Evolutionary conservation across 1,140 invertebrate genomes (phyloP).

Genomic region (Homarus americanus): DNA sequence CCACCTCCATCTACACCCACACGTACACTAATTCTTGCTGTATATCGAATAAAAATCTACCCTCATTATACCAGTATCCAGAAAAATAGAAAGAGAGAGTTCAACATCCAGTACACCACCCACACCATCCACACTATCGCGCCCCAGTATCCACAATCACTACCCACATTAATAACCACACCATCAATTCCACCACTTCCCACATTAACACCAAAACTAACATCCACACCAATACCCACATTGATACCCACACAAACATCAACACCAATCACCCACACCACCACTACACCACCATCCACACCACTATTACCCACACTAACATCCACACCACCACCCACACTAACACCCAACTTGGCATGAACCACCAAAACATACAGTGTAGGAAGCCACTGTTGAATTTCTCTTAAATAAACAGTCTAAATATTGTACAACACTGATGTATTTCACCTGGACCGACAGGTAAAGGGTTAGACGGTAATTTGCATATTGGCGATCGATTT

Average conservation of each 20-base stretch:
- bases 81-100: no score
- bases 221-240: not conserved
- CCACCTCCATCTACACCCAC: no score
- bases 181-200: not conserved
- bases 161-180: not conserved
- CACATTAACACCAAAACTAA: not conserved
- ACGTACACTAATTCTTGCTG: no score
- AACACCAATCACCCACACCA: not conserved
- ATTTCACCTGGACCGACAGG: not conserved
- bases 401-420: constrained; percentile 53
- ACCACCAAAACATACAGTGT: not conserved
- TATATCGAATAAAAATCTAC: no score
- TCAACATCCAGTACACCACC: not conserved
- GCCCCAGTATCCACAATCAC: not conserved
- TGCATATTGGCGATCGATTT: constrained; percentile 27
- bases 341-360: not conserved
- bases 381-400: constrained; percentile 2
- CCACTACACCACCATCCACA: not conserved
- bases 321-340: not conserved
- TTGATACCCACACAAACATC: not conserved
- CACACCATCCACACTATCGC: not conserved
- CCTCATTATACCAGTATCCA: no score
- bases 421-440: constrained; percentile 27
- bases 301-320: not conserved
- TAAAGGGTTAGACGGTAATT: constrained; percentile 24